Evolutionary conservation across 1,140 invertebrate species (phyloP).

Genomic region (Protaetia brevitarsis): DNA sequence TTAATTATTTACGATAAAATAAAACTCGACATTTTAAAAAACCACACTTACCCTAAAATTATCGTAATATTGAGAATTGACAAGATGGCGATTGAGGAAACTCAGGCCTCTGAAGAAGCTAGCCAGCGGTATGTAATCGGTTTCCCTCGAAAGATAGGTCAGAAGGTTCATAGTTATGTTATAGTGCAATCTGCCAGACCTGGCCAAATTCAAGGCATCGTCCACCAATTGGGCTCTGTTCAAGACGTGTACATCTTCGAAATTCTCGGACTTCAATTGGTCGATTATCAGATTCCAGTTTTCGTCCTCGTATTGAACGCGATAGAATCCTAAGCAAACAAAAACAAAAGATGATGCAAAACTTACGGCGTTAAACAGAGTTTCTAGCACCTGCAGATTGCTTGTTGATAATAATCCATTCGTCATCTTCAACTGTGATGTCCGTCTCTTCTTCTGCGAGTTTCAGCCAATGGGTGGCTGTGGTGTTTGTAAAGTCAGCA

Average conservation of each 20-base stretch:
- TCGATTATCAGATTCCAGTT: conserved; percentile 16
- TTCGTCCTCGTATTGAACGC: conserved; percentile 4
- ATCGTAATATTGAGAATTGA: not conserved
- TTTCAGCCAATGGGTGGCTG: not conserved
- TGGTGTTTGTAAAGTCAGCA: not conserved
- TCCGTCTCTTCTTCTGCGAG: not conserved
- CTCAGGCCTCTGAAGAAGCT: not conserved
- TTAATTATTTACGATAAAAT: not conserved
- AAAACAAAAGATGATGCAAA: no score
- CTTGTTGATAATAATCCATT: not conserved
- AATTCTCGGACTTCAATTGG: conserved; percentile 1
- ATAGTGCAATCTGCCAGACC: conserved; percentile 56
- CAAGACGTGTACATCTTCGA: not conserved
- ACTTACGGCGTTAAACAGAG: no score
- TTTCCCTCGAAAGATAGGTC: conserved; percentile 3
- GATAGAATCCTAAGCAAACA: no score
- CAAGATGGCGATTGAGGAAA: not conserved
- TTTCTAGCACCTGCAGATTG: conserved; percentile 1
- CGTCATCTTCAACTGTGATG: not conserved
- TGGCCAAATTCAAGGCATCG: conserved; percentile 72
- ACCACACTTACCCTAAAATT: no score
- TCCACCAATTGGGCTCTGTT: conserved; percentile 67
- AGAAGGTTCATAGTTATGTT: conserved; percentile 49
- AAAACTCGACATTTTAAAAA: not conserved
- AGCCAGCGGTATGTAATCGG: conserved; percentile 14